Evolutionary conservation across 2,113 vertebrate genomes (phyloP).

Genomic region (Etia nguti): DNA sequence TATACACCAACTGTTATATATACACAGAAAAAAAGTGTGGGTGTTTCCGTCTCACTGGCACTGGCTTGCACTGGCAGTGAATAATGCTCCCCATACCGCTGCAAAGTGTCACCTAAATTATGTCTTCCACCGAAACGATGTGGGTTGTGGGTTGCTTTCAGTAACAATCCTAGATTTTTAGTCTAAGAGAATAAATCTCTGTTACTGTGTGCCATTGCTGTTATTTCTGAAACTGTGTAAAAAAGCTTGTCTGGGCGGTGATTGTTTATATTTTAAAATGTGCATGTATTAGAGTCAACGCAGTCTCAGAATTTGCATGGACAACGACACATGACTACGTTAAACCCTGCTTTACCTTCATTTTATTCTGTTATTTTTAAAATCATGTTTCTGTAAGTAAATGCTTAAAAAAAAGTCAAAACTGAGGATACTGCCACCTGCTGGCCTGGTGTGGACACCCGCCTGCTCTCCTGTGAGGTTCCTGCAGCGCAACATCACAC

Average conservation of each 20-base stretch:
- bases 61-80: not conserved
- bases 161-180: not conserved
- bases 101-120: not conserved
- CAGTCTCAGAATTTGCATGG: not conserved
- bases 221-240: not conserved
- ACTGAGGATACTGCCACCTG: not conserved
- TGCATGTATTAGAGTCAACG: too few species aligned
- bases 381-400: not conserved
- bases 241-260: not conserved
- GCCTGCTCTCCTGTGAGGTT: not conserved
- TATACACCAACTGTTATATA: not conserved
- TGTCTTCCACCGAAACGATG: not conserved
- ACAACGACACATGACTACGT: not conserved
- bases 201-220: not conserved
- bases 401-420: not conserved
- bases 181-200: not conserved
- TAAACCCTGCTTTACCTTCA: not conserved
- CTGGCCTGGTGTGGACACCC: not conserved
- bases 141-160: not conserved
- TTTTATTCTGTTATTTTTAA: not conserved
- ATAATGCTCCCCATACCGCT: not conserved
- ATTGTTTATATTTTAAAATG: not conserved
- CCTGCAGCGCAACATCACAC: constrained; percentile 12
- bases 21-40: accelerated
- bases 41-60: not conserved